Percentiles rank a stretch among this genome's conserved stretches.
phyloP scores from a whole-genome alignment of 2,113 vertebrate genomes.

The Baryphthengus martii region DNA sequence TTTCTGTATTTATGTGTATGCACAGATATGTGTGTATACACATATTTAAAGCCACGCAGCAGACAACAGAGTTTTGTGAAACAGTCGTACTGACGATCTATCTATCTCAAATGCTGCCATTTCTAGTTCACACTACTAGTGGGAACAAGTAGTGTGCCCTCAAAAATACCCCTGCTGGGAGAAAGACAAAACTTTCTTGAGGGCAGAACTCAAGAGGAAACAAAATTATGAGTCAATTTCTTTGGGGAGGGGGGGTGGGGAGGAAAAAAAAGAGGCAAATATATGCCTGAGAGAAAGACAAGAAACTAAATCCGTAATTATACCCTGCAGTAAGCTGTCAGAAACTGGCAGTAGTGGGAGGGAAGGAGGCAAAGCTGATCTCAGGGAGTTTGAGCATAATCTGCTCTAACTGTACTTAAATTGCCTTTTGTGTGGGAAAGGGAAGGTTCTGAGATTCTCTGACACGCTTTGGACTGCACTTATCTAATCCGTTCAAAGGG shows the following conservation, averaged over 20 bases:
- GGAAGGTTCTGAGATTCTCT: slow-evolving; percentile 26
- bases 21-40: not conserved
- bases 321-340: slow-evolving; percentile 62
- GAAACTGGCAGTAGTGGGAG: slow-evolving; percentile 52
- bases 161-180: not conserved
- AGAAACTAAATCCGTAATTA: slow-evolving; percentile 60
- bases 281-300: slow-evolving; percentile 24
- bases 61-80: not conserved
- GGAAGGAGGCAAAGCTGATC: slow-evolving; percentile 51
- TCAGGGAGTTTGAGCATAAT: slow-evolving; percentile 14
- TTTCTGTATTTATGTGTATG: not conserved
- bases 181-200: slow-evolving; percentile 18
- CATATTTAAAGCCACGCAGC: not conserved
- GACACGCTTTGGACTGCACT: not conserved
- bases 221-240: not conserved
- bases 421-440: slow-evolving; percentile 35
- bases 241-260: not conserved
- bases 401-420: slow-evolving; percentile 30
- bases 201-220: not conserved
- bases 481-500: not conserved
- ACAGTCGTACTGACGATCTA: not conserved
- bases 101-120: not conserved
- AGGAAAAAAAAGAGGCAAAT: not conserved
- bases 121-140: not conserved
- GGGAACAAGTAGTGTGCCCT: not conserved